phyloP scores from a whole-genome alignment of 1,140 invertebrate species.

The Maniola jurtina region DNA sequence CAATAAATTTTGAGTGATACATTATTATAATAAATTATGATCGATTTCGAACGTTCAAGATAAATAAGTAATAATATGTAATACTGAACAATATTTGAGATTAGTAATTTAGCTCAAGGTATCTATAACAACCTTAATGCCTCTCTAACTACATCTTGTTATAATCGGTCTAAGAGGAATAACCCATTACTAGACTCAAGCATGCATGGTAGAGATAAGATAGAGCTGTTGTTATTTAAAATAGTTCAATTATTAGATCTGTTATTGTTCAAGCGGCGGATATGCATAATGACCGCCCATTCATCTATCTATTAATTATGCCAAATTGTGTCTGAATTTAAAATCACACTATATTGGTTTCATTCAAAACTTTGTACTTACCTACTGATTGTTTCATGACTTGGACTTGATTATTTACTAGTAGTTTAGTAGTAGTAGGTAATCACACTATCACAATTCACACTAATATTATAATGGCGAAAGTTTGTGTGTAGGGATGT shows the following conservation, averaged over 20 bases:
- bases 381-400: too few species aligned
- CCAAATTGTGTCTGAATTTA: too few species aligned
- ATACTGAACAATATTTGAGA: background rate
- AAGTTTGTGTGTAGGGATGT: too few species aligned
- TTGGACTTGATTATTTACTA: too few species aligned
- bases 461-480: too few species aligned
- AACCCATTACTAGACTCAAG: background rate
- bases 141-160: constrained; percentile 3
- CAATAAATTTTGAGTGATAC: background rate
- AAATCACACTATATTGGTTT: too few species aligned
- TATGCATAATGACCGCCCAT: background rate
- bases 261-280: background rate
- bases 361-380: too few species aligned
- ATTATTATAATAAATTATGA: background rate
- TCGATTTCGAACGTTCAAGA: background rate
- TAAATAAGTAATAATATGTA: background rate
- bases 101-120: constrained; percentile 11
- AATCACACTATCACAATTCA: too few species aligned
- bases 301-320: background rate
- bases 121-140: constrained; percentile 1
- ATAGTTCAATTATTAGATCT: background rate
- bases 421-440: too few species aligned
- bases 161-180: background rate
- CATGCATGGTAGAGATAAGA: background rate
- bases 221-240: background rate